Percentiles rank a stretch among this genome's conserved stretches.
Conservation (phyloP, 2,888 invertebrate species). For the Coenonympha arcania region DNA sequence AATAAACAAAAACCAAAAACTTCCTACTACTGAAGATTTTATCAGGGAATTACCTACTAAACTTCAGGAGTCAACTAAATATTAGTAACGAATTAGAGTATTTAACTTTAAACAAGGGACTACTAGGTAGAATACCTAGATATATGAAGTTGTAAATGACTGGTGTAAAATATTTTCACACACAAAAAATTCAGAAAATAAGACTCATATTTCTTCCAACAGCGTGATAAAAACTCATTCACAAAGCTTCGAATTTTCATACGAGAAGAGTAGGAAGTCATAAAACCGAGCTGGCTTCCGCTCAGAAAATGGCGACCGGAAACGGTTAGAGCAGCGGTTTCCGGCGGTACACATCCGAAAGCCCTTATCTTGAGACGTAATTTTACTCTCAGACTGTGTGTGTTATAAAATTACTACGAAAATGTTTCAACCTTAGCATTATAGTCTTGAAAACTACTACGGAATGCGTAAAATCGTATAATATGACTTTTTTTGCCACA, state of each 20-base stretch:
- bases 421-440: background rate
- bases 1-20: too few species aligned
- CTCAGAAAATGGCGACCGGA: conserved; percentile 64
- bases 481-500: too few species aligned
- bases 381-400: conserved; percentile 16
- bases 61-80: too few species aligned
- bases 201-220: background rate
- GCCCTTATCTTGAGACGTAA: conserved; percentile 34
- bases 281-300: conserved; percentile 52
- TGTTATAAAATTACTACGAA: conserved; percentile 4
- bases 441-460: too few species aligned
- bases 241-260: conserved; percentile 30
- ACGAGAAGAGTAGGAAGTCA: conserved; percentile 53
- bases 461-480: background rate
- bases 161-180: background rate
- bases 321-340: conserved; percentile 50
- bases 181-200: background rate
- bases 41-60: too few species aligned
- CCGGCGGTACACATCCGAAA: conserved; percentile 53
- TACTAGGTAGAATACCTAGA: too few species aligned
- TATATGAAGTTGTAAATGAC: too few species aligned
- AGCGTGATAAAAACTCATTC: conserved; percentile 1
- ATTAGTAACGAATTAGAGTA: too few species aligned
- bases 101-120: too few species aligned
- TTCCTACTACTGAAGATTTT: too few species aligned